Evolutionary conservation across 2,888 invertebrate species (phyloP).

Genomic region (Drosophila birchii): DNA sequence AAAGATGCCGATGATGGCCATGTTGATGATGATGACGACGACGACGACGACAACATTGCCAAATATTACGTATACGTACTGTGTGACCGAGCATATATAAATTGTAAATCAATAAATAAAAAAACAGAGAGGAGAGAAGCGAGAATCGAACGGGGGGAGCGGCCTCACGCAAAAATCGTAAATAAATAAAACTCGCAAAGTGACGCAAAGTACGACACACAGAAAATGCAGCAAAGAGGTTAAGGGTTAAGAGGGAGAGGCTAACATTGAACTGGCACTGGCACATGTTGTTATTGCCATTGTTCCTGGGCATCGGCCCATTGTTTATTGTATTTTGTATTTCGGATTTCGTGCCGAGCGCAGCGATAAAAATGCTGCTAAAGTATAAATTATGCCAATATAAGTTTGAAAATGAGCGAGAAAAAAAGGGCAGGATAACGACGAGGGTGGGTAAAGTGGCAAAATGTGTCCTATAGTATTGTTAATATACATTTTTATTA

Average conservation of each 20-base stretch:
- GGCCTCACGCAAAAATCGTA: constrained; percentile 53
- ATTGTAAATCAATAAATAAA: constrained; percentile 52
- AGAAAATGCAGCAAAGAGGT: constrained; percentile 28
- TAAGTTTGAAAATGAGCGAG: constrained; percentile 57
- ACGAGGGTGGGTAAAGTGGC: background rate
- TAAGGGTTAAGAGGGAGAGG: constrained; percentile 10
- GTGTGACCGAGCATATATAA: constrained; percentile 35
- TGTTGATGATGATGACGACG: constrained; percentile 13
- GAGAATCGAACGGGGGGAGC: constrained; percentile 20
- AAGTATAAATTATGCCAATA: constrained; percentile 78
- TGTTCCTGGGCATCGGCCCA: constrained; percentile 50
- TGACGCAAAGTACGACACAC: constrained; percentile 45
- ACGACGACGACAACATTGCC: constrained; percentile 5
- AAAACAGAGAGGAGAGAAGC: background rate
- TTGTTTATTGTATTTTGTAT: constrained; percentile 71
- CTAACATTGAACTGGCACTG: constrained; percentile 68
- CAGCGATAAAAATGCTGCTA: constrained; percentile 80
- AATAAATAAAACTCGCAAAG: constrained; percentile 54
- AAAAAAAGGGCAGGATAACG: background rate
- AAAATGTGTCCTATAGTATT: too few species aligned
- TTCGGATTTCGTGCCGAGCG: constrained; percentile 69
- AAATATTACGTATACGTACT: constrained; percentile 23
- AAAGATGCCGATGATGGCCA: constrained; percentile 39
- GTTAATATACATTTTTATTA: too few species aligned
- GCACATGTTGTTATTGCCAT: constrained; percentile 48